phyloP scores from a whole-genome alignment of 2,113 vertebrate species.

The Tauraco erythrolophus region DNA sequence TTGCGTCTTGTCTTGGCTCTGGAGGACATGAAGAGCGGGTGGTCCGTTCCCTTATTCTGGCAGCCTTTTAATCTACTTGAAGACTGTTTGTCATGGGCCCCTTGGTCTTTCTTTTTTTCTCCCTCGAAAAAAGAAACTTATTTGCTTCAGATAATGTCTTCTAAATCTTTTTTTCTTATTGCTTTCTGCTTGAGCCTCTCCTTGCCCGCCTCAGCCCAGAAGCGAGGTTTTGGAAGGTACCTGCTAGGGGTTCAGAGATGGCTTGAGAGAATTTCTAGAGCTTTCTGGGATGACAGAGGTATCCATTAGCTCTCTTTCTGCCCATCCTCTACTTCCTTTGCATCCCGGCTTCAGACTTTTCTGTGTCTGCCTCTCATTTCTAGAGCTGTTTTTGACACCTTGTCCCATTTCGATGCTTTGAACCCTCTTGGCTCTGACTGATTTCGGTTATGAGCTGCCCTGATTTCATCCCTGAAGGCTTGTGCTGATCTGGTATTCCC shows the following conservation, averaged over 20 bases:
- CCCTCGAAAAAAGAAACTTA: background rate
- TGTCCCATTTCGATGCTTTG: background rate
- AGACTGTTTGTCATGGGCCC: background rate
- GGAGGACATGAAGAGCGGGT: background rate
- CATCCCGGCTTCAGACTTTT: background rate
- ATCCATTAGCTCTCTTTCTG: background rate
- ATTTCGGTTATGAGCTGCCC: background rate
- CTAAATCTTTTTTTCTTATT: background rate
- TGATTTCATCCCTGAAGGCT: background rate
- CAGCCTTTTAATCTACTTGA: background rate
- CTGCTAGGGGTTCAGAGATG: background rate
- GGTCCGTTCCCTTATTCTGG: background rate
- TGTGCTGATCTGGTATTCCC: background rate
- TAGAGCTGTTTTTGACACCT: background rate
- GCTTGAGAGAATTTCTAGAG: background rate
- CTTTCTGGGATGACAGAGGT: background rate
- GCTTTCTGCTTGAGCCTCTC: background rate
- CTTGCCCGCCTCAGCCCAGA: background rate
- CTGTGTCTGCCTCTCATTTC: background rate
- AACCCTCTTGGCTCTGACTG: background rate
- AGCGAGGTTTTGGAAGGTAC: background rate
- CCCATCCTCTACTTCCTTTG: background rate
- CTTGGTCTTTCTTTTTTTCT: background rate
- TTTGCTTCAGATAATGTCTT: background rate
- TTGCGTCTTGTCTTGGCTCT: background rate